phyloP scores from a whole-genome alignment of 2,888 invertebrate genomes.

The Ornithoptera alexandrae region DNA sequence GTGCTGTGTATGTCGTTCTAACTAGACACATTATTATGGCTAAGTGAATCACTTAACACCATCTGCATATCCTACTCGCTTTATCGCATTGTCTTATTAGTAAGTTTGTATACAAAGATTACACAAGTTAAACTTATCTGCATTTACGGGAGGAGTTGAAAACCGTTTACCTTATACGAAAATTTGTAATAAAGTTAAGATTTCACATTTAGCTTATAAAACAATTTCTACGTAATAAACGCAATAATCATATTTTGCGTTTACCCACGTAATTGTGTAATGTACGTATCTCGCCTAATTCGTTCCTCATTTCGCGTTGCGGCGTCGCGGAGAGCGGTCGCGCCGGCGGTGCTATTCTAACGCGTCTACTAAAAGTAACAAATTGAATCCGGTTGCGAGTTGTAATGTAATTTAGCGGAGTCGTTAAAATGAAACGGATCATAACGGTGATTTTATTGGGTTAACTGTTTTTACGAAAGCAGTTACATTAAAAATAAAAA shows the following conservation, averaged over 20 bases:
- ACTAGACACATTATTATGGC: too few species aligned
- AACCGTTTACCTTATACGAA: neutral
- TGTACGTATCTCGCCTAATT: constrained; percentile 11
- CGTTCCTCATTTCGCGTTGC: constrained; percentile 10
- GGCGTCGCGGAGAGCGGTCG: constrained; percentile 5
- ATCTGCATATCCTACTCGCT: too few species aligned
- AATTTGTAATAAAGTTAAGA: neutral
- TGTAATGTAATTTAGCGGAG: neutral
- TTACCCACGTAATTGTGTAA: constrained; percentile 6
- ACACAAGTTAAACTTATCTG: too few species aligned
- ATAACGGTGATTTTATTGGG: neutral
- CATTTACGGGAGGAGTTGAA: too few species aligned
- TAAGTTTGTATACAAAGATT: too few species aligned
- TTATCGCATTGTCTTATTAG: too few species aligned
- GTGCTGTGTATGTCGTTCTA: too few species aligned
- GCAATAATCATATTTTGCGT: constrained; percentile 8
- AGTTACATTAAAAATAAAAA: neutral
- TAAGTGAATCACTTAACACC: too few species aligned
- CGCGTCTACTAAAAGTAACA: constrained; percentile 14
- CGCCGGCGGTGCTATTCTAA: constrained; percentile 2
- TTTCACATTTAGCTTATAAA: neutral
- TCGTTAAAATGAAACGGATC: neutral
- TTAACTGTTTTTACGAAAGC: neutral
- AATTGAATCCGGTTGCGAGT: constrained; percentile 20
- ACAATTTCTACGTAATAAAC: neutral